These are phyloP conservation scores for Australoheros facetus DNA, from an alignment of 2,797 vertebrate species.

Conservation along the genomic window DNA sequence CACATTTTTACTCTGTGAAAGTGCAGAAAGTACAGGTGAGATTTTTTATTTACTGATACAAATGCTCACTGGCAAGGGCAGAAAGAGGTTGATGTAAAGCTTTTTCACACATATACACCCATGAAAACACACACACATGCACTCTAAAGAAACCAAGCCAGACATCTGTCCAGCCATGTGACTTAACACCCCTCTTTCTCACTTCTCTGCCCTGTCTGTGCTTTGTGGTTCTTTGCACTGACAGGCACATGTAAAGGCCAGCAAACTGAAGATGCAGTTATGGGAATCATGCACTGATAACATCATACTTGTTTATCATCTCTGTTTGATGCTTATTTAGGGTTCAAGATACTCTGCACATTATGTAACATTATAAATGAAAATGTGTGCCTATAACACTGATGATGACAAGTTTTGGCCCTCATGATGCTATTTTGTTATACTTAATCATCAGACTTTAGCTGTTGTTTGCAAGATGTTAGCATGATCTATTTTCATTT, in stretches of 20 bases:
- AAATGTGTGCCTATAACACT: slow-evolving; percentile 2
- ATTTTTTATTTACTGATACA: neutral
- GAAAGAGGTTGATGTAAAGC: slow-evolving; percentile 19
- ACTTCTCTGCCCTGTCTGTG: slow-evolving; percentile 5
- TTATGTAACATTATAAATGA: slow-evolving; percentile 1
- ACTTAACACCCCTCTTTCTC: neutral
- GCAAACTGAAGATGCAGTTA: slow-evolving; percentile 12
- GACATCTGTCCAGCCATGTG: neutral
- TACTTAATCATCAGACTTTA: neutral
- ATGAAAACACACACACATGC: neutral
- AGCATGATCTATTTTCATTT: neutral
- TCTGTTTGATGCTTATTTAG: neutral
- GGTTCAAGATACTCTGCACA: neutral
- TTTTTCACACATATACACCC: neutral
- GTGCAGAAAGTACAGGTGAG: neutral
- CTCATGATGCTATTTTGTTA: neutral
- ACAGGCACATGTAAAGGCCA: slow-evolving; percentile 16
- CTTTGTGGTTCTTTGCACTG: slow-evolving; percentile 21
- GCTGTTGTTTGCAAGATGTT: neutral
- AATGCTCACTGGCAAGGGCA: slow-evolving; percentile 3
- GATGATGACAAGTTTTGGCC: neutral
- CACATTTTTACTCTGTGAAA: neutral
- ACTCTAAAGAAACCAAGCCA: neutral
- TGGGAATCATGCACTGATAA: slow-evolving; percentile 26
- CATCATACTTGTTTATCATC: neutral